A percentile compares a stretch with the other conserved stretches of the same genome.
Evolutionary conservation across 2,113 vertebrate species (phyloP).

Genomic region (Sceloporus undulatus): DNA sequence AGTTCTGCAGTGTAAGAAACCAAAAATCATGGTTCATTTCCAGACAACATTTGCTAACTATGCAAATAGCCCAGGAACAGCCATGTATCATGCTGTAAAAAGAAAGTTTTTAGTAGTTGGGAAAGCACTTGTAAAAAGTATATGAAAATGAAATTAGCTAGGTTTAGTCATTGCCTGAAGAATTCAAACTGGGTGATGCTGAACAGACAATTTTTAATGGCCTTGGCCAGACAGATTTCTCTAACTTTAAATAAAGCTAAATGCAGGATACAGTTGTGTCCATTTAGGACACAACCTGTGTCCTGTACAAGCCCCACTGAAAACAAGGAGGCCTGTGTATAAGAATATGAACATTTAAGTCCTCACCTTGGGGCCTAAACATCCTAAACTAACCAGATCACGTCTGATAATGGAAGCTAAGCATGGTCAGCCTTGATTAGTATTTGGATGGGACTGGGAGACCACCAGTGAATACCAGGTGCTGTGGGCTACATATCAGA

Average conservation of each 20-base stretch:
- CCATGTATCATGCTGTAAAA: neutral
- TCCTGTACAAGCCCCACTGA: neutral
- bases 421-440: no score
- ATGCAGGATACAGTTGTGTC: neutral
- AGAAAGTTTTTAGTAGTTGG: neutral
- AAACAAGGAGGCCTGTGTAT: neutral
- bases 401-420: no score
- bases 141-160: neutral
- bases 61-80: neutral
- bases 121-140: neutral
- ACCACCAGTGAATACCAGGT: no score
- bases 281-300: neutral
- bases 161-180: neutral
- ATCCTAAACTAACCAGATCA: no score
- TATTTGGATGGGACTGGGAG: no score
- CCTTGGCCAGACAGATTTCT: neutral
- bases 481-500: no score
- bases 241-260: neutral
- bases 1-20: neutral
- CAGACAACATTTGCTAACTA: neutral
- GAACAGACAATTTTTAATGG: neutral
- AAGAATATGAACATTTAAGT: neutral
- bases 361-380: no score
- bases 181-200: neutral
- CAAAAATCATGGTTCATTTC: neutral